Percentiles rank a stretch among this genome's conserved stretches.
phyloP scores from a whole-genome alignment of 2,797 vertebrate species.

The Chelidonichthys spinosus region DNA sequence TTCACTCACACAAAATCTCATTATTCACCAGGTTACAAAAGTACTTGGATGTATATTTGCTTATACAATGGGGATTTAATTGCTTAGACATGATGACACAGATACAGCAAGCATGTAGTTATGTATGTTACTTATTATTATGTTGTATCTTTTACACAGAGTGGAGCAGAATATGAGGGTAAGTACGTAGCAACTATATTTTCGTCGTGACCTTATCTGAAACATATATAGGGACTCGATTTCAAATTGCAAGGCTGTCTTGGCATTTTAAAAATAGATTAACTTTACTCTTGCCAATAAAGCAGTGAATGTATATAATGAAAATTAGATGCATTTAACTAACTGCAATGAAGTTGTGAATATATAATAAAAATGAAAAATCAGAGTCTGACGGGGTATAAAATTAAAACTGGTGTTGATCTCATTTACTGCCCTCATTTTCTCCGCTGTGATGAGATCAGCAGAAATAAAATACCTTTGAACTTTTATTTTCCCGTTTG shows the following conservation, averaged over 20 bases:
- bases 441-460: slow-evolving; percentile 27
- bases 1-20: not conserved
- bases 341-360: not conserved
- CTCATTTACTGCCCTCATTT: slow-evolving; percentile 20
- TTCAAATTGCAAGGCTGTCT: not conserved
- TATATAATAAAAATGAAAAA: not conserved
- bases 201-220: not conserved
- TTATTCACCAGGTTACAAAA: not conserved
- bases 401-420: slow-evolving; percentile 1
- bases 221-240: too few species aligned
- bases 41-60: too few species aligned
- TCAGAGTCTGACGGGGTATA: not conserved
- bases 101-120: too few species aligned
- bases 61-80: too few species aligned
- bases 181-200: not conserved
- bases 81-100: too few species aligned
- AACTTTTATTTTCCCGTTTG: slow-evolving; percentile 35
- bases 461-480: slow-evolving; percentile 37
- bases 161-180: too few species aligned
- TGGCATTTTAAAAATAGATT: not conserved
- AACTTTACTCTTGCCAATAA: too few species aligned
- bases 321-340: not conserved
- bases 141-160: too few species aligned
- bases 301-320: not conserved
- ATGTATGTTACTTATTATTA: too few species aligned